Evolutionary conservation across 1,140 invertebrate species (phyloP), one percentile per base, ranked within the genome.

Genomic region (Amyelois transitella): DNA sequence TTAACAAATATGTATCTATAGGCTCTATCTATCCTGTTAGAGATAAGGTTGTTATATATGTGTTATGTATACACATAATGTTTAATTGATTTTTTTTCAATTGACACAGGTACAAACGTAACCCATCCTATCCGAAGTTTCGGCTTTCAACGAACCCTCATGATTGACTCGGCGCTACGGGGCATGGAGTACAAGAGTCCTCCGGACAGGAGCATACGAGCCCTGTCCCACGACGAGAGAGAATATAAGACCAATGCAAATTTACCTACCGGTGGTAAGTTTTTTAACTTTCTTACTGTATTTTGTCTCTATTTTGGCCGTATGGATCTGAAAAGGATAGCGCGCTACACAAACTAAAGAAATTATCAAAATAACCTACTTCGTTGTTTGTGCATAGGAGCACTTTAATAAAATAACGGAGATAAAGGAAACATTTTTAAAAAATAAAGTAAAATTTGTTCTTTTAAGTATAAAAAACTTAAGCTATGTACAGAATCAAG

Each of bases 181-280:
- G 78, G 83, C 19, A 77, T 85, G 62, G 81, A 87, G 38, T 85
- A 79, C 64, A 87, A 87, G 62, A 64, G 53, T 49, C 66, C 78
- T 0, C 69, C 81, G 0, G 49, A 74, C 4, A 71, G 75, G 38
- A 72, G 66, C 17, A 53, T 82, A 8, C 62, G 84, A 43, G 76
- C 84, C 0, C 62, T 82, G 25, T 85, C 81, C 0, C 80, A 85
- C 43, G 84, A 87, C 53, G 84, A 87, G 18, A 59, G 81, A 53
- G 81, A 87, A 43, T 87, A 87, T 62, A 84, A 85, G 66, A 82
- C 84, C 17, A 87, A 87, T 22, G 84, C 79, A 18, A 82, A 77
- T 25, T 55, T 87, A 28, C 75, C 84, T 6, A 55, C 64, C 53
- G 84, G 81, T 68, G 80, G 81, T 86, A 68, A 58, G 77, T 75